Evolutionary conservation across 2,888 invertebrate species (phyloP).

Genomic region (Caenorhabditis uteleia): DNA sequence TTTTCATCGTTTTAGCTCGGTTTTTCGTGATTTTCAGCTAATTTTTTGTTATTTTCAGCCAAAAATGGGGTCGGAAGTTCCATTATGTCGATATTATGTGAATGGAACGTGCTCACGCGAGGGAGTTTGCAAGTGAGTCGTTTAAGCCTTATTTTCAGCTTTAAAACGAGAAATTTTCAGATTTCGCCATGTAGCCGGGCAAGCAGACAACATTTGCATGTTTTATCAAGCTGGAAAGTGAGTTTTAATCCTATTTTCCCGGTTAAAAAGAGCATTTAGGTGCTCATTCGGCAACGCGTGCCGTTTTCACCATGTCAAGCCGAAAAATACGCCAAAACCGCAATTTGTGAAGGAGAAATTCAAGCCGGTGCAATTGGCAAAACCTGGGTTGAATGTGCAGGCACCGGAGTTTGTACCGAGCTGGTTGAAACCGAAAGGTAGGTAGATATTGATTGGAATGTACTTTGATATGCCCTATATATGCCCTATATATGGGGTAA

Average conservation of each 20-base stretch:
- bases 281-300: slow-evolving; percentile 54
- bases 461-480: no score
- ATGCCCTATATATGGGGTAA: no score
- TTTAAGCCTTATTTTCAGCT: not conserved
- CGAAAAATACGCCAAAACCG: not conserved
- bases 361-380: slow-evolving; percentile 2
- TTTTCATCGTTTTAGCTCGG: no score
- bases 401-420: slow-evolving; percentile 50
- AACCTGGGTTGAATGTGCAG: slow-evolving; percentile 31
- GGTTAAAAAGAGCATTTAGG: slow-evolving; percentile 16
- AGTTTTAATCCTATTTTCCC: slow-evolving; percentile 4
- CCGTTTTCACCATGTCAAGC: slow-evolving; percentile 34
- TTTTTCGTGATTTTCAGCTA: no score
- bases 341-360: no score
- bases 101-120: slow-evolving; percentile 50
- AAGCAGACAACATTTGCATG: slow-evolving; percentile 39
- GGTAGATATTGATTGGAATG: not conserved
- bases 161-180: no score
- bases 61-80: no score
- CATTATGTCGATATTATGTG: slow-evolving; percentile 52
- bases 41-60: no score
- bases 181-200: no score
- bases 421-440: slow-evolving; percentile 39
- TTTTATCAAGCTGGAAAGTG: slow-evolving; percentile 56
- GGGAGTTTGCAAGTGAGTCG: slow-evolving; percentile 12